Evolutionary conservation across 1,140 invertebrate species (phyloP).

Genomic region (Ostrea edulis): DNA sequence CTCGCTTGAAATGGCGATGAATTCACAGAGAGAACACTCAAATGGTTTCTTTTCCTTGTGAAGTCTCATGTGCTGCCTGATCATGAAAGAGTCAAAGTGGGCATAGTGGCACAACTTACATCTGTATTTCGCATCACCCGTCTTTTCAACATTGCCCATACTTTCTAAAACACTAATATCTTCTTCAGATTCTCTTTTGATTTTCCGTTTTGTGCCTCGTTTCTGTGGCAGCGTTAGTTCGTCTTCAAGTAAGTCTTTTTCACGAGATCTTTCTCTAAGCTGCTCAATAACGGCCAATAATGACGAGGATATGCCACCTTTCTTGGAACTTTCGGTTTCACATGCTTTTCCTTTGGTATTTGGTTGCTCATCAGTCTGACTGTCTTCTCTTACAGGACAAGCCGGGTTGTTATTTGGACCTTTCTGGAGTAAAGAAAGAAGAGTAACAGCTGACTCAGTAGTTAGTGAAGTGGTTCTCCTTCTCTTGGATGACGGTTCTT

Average conservation of each 20-base stretch:
- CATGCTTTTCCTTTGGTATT: slow-evolving; percentile 8
- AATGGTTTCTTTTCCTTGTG: slow-evolving; percentile 76
- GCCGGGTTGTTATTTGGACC: slow-evolving; percentile 65
- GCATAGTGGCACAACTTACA: slow-evolving; percentile 78
- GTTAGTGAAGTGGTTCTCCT: slow-evolving; percentile 48
- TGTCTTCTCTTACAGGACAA: slow-evolving; percentile 48
- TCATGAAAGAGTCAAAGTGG: slow-evolving; percentile 66
- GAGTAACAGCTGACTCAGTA: slow-evolving; percentile 70
- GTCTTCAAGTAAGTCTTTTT: slow-evolving; percentile 59
- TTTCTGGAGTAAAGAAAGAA: slow-evolving; percentile 70
- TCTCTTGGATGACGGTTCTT: not conserved
- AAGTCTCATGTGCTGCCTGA: slow-evolving; percentile 76
- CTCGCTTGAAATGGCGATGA: slow-evolving; percentile 73
- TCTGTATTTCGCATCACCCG: slow-evolving; percentile 70
- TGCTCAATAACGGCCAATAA: slow-evolving; percentile 79
- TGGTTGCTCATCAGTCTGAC: not conserved
- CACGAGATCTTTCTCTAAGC: slow-evolving; percentile 73
- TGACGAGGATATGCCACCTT: slow-evolving; percentile 76
- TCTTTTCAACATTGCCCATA: slow-evolving; percentile 73
- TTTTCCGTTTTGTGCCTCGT: slow-evolving; percentile 55
- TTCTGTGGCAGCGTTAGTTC: slow-evolving; percentile 52
- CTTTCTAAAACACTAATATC: slow-evolving; percentile 61
- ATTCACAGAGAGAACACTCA: slow-evolving; percentile 77
- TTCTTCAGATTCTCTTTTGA: slow-evolving; percentile 60
- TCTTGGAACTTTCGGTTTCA: slow-evolving; percentile 58